Percentiles rank a stretch among this genome's conserved stretches.
phyloP scores from a whole-genome alignment of 2,797 vertebrate genomes.

The Calcarius lapponicus region DNA sequence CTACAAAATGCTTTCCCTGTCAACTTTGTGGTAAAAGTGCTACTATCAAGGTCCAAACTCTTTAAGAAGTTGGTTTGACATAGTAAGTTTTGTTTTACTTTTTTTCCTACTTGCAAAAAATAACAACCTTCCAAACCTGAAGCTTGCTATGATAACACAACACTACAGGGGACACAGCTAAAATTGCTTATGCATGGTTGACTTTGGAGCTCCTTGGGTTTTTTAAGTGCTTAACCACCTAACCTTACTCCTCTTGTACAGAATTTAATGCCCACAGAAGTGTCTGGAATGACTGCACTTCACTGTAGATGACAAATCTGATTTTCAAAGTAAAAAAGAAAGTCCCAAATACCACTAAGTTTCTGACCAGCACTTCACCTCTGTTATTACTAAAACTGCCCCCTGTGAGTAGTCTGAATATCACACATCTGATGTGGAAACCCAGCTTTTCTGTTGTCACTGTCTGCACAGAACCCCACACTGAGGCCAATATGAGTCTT shows the following conservation, averaged over 20 bases:
- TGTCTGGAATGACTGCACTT: background rate
- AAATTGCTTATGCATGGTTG: background rate
- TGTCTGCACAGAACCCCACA: background rate
- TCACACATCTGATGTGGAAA: background rate
- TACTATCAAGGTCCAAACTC: background rate
- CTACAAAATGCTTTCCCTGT: background rate
- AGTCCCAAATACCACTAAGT: background rate
- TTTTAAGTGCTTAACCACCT: slow-evolving; percentile 3
- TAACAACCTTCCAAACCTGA: background rate
- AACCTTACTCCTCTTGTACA: background rate
- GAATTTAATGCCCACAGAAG: background rate
- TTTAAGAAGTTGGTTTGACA: background rate
- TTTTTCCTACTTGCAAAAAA: background rate
- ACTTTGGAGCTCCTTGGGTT: background rate
- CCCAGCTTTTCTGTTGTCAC: background rate
- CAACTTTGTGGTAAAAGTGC: background rate
- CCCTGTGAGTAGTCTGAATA: background rate
- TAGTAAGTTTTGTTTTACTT: background rate
- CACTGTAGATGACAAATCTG: background rate
- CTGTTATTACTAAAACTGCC: background rate
- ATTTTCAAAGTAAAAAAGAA: background rate
- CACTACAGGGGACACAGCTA: background rate
- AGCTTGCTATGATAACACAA: background rate
- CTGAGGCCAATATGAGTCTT: background rate
- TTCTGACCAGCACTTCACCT: background rate